Base-by-base conservation (phyloP, 2,113 vertebrate genomes). In the Pseudopodoces humilis region DNA sequence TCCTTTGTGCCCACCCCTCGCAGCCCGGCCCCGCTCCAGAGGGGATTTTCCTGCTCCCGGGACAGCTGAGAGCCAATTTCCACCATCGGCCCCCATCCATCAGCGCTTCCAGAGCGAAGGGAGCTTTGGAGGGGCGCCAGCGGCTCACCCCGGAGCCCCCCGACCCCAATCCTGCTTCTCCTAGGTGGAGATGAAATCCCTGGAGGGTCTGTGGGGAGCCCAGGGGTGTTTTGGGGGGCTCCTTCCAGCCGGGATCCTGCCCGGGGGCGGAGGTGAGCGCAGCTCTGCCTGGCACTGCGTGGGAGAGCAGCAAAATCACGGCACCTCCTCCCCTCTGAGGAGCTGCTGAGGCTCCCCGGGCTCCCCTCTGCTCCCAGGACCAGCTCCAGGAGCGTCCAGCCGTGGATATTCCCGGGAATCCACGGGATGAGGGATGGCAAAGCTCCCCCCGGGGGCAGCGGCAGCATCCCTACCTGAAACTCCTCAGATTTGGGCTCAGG, bases 381-480 rank as follows among this genome's bases (percentile, higher is more conserved):
- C 0, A 24, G 14, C 41, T 30, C 7, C 7, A 6, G 0, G 11
- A 10, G 27, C 19, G 20, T 15, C 31, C 50, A 55, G 28, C 53
- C 18, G 1, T 1, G 22, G 71, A 20, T 17, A 1, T 16, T 11
- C 33, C 72, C 17, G 0, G 10, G 17, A 70, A 69, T 3, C 27
- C 49, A 5, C 4, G 1, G 6, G 44, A 31, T 28, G 15, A 60
- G 24, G 37, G 53, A 10, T 7, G 44, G n/a, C 28, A 5, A 63
- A 53, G 1, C 16, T 28, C 67, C 56, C 11, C 8, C 12, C 14
- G 2, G 9, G 10, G 13, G n/a, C n/a, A n/a, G n/a, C n/a, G n/a
- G n/a, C n/a, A 8, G 43, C 43, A 23, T 5, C 50, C 31, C 15
- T 14, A 44, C 68, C 41, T 1, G n/a, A 44, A 50, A 65, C 39